Base-by-base conservation (phyloP, 2,888 invertebrate species). In the Camptogramma bilineatum region DNA sequence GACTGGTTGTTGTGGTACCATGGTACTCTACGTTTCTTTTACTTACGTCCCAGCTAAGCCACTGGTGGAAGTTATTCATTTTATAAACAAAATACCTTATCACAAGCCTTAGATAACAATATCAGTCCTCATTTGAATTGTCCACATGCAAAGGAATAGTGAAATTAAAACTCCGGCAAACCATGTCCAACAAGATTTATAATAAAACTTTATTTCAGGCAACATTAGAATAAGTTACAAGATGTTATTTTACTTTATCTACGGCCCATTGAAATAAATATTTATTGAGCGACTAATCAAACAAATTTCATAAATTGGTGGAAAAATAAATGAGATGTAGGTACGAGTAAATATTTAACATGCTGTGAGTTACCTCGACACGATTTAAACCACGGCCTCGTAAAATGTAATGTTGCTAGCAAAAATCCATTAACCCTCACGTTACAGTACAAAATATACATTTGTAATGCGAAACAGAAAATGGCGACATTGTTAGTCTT, bases 301-400 rank as follows among this genome's bases (percentile, higher is more conserved):
- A 44, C 44, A 44, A 17, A 44, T 17, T 17, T 17, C 16, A 42
- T 42, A 21, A 19, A 7, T 21, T 10, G 13, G 18, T 47, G 18
- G 18, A 19, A 4, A 47, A 18, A 21, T 39, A 24, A 42, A 53
- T 46, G 13, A 28, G 19, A 24, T 18, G 42, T 21, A n/a, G n/a
- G n/a, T n/a, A n/a, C n/a, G n/a, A n/a, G n/a, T n/a, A 24, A 24
- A 28, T 19, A 16, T 39, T 42, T 52, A 21, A 44, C 42, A 56
- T 42, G 46, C 66, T 61, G 24, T 53, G 48, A 42, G 56, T 67
- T 34, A 69, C 71, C 69, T 66, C 66, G 69, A 66, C 71, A 68
- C 60, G 58, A 58, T 66, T 70, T 31, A 53, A 10, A 42, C 34
- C 24, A 42, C 52, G 71, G 60, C 62, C 71, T 61, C 52, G 55